Evolutionary conservation across 92 coral and sea anemone genomes (phyloP), one percentile per base, ranked within the genome.

Genomic region (Heteractis magnifica): DNA sequence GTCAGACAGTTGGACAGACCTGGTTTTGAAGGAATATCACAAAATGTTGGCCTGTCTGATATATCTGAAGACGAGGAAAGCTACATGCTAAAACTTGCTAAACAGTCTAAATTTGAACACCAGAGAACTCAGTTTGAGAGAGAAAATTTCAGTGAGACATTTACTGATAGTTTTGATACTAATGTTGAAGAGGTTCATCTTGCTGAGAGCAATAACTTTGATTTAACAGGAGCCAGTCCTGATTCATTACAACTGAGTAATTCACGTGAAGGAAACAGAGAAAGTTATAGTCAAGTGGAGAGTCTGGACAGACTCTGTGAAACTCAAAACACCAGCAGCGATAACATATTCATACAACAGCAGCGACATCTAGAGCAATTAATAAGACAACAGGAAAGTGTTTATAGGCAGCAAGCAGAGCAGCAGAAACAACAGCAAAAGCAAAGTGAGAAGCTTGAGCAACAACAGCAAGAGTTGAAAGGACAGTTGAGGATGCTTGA

Each of bases 1-100:
- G 20, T 85, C 58, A 87, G 81, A 75, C 95, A 87, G 50, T 83
- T 92, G 34, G 94, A 91, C 56, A 83, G 92, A 62, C 82, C 89
- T n/a, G 94, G 93, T 5, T 89, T 91, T 85, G 93, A 93, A 75
- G 98, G 94, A 6, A 82, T 92, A 4, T 91, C 98, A 20, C 84
- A 87, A 81, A 93, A 93, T 82, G 88, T 89, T 77, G 98, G 88
- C 3, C 85, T 91, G 16, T 88, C 92, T 84, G 95, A 91, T 83
- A 77, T 91, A 8, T 91, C 98, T 5, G 93, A 91, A 49, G 98
- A 91, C 73, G 90, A 88, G 8, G 92, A 90, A 53, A 81, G 83
- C 16, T 91, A 82, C 58, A 50, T 88, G 74, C 71, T 84, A 78
- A 92, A 89, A 50, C 86, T 74, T 8, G 92, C 86, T 44, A 92